Evolutionary conservation across 2,888 invertebrate species (phyloP).

Genomic region (Nemoura dubitans): DNA sequence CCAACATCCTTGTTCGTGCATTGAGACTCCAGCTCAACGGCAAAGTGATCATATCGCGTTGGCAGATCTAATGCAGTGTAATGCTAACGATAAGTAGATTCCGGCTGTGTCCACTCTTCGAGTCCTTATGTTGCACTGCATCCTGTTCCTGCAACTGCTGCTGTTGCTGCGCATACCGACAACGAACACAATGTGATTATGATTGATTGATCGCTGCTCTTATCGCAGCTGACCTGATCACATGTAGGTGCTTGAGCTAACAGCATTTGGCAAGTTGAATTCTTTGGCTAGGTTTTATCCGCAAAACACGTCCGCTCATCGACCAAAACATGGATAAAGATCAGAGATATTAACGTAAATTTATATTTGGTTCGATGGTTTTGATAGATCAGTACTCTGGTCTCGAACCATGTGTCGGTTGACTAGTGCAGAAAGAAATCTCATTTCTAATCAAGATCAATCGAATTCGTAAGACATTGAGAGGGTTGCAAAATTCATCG

Average conservation of each 20-base stretch:
- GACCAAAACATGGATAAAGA: neutral
- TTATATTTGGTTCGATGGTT: neutral
- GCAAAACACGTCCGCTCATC: neutral
- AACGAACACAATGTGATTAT: neutral
- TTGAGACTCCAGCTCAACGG: neutral
- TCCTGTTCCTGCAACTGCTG: neutral
- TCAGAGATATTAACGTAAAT: neutral
- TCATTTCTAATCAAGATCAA: neutral
- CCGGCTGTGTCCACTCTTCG: neutral
- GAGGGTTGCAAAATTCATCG: slow-evolving; percentile 12
- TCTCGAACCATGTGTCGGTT: neutral
- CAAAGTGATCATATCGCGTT: neutral
- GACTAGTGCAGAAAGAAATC: neutral
- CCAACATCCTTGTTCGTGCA: neutral
- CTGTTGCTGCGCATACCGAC: neutral
- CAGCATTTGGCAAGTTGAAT: neutral
- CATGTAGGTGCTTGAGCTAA: neutral
- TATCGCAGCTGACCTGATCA: neutral
- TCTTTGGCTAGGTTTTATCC: neutral
- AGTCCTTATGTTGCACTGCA: neutral
- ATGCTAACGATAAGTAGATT: neutral
- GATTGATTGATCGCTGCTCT: neutral
- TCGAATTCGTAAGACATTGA: neutral
- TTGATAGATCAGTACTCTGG: neutral
- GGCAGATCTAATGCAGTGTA: neutral